Evolutionary conservation across 1,140 invertebrate species (phyloP), one percentile per base, ranked within the genome.

Genomic region (Leptoteleia sp.): DNA sequence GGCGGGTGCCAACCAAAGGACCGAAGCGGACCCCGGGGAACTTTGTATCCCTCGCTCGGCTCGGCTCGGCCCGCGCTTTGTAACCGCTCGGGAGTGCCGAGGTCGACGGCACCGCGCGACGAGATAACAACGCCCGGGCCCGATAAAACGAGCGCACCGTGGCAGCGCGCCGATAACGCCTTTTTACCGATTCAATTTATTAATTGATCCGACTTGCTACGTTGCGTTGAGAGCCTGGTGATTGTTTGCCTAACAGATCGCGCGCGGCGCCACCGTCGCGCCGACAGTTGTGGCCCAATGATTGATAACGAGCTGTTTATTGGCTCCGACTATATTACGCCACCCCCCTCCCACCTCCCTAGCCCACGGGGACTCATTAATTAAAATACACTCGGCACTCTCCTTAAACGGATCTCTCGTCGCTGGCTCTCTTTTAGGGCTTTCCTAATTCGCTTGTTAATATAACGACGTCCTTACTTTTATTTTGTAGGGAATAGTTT

Each of bases 91-190:
- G n/a, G n/a, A n/a, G 16, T 31, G 25, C 37, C 33, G 72, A 25
- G 75, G 75, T 77, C 75, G 75, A 77, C 65, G n/a, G 75, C 55
- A 57, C 73, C 33, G 29, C n/a, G n/a, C n/a, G n/a, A n/a, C n/a
- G n/a, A n/a, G n/a, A n/a, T n/a, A n/a, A n/a, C n/a, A n/a, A n/a
- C n/a, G n/a, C n/a, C n/a, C n/a, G n/a, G n/a, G n/a, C n/a, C 13
- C 7, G 16, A 17, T 54, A 76, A 68, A 68, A 76, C 42, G 17
- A 35, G 12, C 22, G 11, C 4, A 0, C 59, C n/a, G 31, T 76
- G 47, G 54, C 61, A 54, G 54, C 54, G 29, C 61, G 61, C 54
- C 40, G 72, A 76, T 76, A 76, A 62, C 47, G 31, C 43, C 19
- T 76, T 76, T 76, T 76, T 55, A 31, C 12, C 11, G 13, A 38